Base-by-base conservation (phyloP, 2,888 invertebrate genomes). In the Clistopyga incitator region DNA sequence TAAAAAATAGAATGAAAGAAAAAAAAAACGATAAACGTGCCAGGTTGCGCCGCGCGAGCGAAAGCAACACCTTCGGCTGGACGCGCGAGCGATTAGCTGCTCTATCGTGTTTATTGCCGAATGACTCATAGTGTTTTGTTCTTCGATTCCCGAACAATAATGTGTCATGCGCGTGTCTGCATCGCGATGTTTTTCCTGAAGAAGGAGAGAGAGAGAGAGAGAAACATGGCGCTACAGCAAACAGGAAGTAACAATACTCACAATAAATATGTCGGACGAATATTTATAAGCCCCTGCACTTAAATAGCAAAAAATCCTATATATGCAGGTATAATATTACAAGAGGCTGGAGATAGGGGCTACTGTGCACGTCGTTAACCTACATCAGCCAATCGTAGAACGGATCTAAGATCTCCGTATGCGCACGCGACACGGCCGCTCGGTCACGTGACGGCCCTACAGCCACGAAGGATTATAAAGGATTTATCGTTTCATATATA, bases 381-480 rank as follows among this genome's bases (percentile, higher is more conserved):
- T 86, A 86, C 84, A 86, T 86, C 82, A 72, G 75, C 81, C 80
- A 86, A 86, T 86, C 84, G 80, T 74, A 84, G 77, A 79, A 29
- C 74, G 67, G 67, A 86, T 86, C 85, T 86, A 78, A 84, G 78
- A 84, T 80, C 59, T 76, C 56, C 18, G 45, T 74, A 18, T 56
- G 65, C 50, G 78, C 84, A 82, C 84, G 84, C 82, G 34, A 84
- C 74, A 76, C 67, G 47, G 67, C 77, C 72, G 45, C 29, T 64
- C 61, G 76, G 78, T 86, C 75, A 79, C 80, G 80, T 78, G 85
- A 83, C 74, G 59, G 8, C 50, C 47, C 18, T 23, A 61, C 67
- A 77, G 79, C 84, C 65, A 70, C 74, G 78, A 79, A 74, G 72
- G 56, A 79, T 79, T 74, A 79, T 59, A 74, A 72, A 74, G 65